Conservation (phyloP, 2,113 vertebrate species). For the Pteronura brasiliensis region DNA sequence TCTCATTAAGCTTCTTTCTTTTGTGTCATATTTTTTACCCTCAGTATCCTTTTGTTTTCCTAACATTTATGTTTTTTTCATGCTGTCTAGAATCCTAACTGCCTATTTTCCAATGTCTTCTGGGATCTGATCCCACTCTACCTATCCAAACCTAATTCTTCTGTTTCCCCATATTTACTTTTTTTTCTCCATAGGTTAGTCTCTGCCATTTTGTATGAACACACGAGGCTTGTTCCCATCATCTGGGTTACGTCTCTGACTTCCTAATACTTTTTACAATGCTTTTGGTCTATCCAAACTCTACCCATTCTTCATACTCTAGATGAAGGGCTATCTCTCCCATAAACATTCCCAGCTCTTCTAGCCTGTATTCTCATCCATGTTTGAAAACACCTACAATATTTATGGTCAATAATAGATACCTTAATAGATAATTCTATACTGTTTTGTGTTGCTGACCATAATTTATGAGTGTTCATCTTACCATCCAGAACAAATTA, state of each 20-base stretch:
- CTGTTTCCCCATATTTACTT: background rate
- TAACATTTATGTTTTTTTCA: background rate
- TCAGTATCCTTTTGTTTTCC: background rate
- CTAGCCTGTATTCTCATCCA: background rate
- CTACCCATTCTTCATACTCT: background rate
- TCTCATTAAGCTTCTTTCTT: background rate
- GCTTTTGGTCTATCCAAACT: background rate
- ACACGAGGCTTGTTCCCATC: background rate
- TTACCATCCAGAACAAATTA: background rate
- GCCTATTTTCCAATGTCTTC: background rate
- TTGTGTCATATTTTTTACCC: background rate
- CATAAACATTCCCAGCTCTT: background rate
- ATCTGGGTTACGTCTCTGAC: background rate
- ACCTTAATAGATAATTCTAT: background rate
- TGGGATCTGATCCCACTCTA: background rate
- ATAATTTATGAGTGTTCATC: background rate
- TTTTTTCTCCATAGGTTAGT: background rate
- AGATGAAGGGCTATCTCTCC: background rate
- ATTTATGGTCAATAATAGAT: background rate
- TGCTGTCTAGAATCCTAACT: background rate
- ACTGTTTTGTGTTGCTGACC: background rate
- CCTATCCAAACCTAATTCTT: background rate
- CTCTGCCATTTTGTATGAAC: background rate
- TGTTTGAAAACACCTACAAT: background rate
- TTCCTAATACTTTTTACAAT: background rate